Evolutionary conservation across 2,888 invertebrate genomes (phyloP), one percentile per base, ranked within the genome.

Genomic region (Apodemia duryi): DNA sequence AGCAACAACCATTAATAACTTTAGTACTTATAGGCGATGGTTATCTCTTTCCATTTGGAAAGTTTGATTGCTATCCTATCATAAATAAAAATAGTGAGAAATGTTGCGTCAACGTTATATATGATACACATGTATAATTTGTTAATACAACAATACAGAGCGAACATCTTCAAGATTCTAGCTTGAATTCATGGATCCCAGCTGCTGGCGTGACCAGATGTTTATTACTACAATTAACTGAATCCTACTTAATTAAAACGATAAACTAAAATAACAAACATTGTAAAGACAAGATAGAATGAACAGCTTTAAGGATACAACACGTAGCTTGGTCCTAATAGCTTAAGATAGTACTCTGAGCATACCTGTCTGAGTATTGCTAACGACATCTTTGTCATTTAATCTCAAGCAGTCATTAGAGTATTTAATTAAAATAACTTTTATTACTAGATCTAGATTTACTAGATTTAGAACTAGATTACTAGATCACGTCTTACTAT

Each of bases 221-320:
- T 49, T 49, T 49, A 49, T 49, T 49, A 1, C 49, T 49, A 49
- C 49, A n/a, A 49, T 49, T 49, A 49, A 49, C 6, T n/a, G n/a
- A 49, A 49, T 49, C 49, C n/a, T 49, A 49, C 49, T 49, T 49
- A 49, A 49, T 49, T 49, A n/a, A 49, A 49, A 49, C 49, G n/a
- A n/a, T 49, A 49, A 49, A 49, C 49, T 49, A 49, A 49, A 57
- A 35, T 32, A 57, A 57, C 6, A n/a, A 32, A 57, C 57, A 29
- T 32, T 57, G 57, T 35, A 35, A 57, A 35, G 57, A 57, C 29
- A 11, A 57, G 11, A 10, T 57, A 32, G 32, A 32, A 57, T 5
- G 57, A 32, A 6, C 32, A 13, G 11, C 32, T 57, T 35, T 9
- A 32, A 57, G 32, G 11, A 13, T 54, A 49, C n/a, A 28, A 6